Base-by-base conservation (phyloP, 2,797 vertebrate species). In the Coreius guichenoti region DNA sequence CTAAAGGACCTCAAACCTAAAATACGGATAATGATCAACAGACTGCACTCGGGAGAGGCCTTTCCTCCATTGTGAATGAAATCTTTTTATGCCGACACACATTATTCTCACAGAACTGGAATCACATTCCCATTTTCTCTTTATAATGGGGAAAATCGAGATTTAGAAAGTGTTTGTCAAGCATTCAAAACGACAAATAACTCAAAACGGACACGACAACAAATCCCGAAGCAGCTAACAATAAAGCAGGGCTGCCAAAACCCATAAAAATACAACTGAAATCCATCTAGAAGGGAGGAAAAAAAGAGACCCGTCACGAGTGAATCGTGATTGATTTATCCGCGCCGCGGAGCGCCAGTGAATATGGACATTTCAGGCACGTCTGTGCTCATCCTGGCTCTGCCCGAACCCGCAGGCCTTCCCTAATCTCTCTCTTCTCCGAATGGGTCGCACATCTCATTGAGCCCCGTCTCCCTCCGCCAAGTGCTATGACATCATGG, bases 401-500 rank as follows among this genome's bases (percentile, higher is more conserved):
- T 36, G 29, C 17, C 13, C 1, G 70, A 80, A 63, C 58, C 56
- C 29, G 16, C 8, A 65, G 3, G 51, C 65, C 77, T 45, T 43
- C 65, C 56, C 19, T 83, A 77, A 86, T 77, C 43, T 31, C 88
- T 79, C 81, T 68, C 56, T 63, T 81, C 70, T 81, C 69, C 39
- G 51, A 76, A 80, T 3, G 51, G 21, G 84, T 79, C 43, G 14
- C 81, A 65, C 75, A 58, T 54, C 69, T 56, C 23, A 49, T 36
- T 21, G 70, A 29, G 45, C 43, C 43, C 11, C 77, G 13, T 14
- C 29, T 39, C 12, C 31, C 61, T 36, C 3, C 14, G 77, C 83
- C 87, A 85, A 67, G 31, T 51, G 36, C 36, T 63, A 85, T 89
- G 86, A 90, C 87, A 88, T 90, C 86, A 89, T 80, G 65, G 70